Conservation (phyloP, 2,113 vertebrate species). For the Pelvicachromis taeniatus region DNA sequence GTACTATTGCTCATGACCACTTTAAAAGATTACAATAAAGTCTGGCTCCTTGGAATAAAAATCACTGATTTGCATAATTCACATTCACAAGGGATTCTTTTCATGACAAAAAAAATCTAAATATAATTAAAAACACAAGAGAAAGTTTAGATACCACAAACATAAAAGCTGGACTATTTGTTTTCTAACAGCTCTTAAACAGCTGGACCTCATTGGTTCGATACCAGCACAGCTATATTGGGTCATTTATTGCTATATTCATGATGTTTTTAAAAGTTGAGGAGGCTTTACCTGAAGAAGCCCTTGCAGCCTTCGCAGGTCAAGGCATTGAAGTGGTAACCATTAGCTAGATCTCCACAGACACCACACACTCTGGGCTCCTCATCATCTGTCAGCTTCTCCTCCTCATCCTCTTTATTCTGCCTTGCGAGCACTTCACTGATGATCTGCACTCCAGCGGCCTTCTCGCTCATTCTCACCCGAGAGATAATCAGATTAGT, state of each 20-base stretch:
- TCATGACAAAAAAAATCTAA: neutral
- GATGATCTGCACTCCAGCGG: neutral
- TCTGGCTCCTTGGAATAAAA: neutral
- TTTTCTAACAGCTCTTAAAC: neutral
- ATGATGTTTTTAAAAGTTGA: neutral
- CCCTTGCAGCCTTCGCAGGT: constrained; percentile 58
- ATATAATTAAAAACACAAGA: neutral
- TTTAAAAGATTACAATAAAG: neutral
- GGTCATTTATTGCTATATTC: neutral
- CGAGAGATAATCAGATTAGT: neutral
- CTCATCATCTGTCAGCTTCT: neutral
- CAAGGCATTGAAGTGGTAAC: constrained; percentile 50
- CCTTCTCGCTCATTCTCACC: neutral
- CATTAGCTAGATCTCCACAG: constrained; percentile 49
- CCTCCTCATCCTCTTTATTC: neutral
- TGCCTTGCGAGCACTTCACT: neutral
- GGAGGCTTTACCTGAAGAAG: constrained; percentile 43
- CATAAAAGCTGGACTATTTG: neutral
- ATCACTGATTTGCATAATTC: neutral
- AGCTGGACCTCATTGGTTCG: neutral
- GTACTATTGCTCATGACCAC: neutral
- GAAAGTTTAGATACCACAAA: neutral
- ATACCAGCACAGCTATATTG: no score
- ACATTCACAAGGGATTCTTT: neutral
- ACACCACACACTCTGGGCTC: constrained; percentile 30